phyloP scores from a whole-genome alignment of 2,113 vertebrate genomes.

The Xiphias gladius region DNA sequence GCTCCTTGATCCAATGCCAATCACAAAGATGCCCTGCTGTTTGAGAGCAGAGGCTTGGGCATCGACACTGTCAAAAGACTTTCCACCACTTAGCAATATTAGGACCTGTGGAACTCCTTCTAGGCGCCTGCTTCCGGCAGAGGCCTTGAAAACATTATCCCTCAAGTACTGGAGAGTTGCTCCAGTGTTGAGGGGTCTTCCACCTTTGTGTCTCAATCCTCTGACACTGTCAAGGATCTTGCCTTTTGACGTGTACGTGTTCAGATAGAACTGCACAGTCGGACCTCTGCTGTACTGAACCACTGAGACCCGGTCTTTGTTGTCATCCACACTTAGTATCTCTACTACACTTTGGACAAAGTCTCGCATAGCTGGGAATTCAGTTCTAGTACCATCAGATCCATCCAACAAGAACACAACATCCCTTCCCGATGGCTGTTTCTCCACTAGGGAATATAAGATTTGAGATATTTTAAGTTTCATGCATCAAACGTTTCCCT shows the following conservation, averaged over 20 bases:
- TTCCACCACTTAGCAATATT: constrained; percentile 65
- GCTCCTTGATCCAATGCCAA: constrained; percentile 42
- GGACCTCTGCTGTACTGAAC: constrained; percentile 71
- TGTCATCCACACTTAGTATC: constrained; percentile 46
- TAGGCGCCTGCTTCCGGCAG: constrained; percentile 85
- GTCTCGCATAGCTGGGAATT: constrained; percentile 61
- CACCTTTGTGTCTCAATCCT: constrained; percentile 66
- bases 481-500: accelerated
- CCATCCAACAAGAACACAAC: constrained; percentile 80
- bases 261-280: constrained; percentile 65
- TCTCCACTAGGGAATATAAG: too few relatives aligned
- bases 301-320: constrained; percentile 67
- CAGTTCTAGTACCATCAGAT: constrained; percentile 80
- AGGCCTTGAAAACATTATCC: constrained; percentile 81
- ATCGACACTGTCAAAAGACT: constrained; percentile 64
- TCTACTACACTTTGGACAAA: constrained; percentile 67
- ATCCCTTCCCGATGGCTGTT: constrained; percentile 28
- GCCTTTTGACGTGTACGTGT: constrained; percentile 41
- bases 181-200: constrained; percentile 67
- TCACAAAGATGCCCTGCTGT: constrained; percentile 49
- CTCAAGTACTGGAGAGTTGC: constrained; percentile 64
- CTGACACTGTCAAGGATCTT: constrained; percentile 43
- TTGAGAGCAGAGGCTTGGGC: constrained; percentile 57
- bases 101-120: constrained; percentile 86
- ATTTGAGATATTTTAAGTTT: too few relatives aligned